phyloP scores from a whole-genome alignment of 2,797 vertebrate genomes.

The Chlorospingus semifuscus region DNA sequence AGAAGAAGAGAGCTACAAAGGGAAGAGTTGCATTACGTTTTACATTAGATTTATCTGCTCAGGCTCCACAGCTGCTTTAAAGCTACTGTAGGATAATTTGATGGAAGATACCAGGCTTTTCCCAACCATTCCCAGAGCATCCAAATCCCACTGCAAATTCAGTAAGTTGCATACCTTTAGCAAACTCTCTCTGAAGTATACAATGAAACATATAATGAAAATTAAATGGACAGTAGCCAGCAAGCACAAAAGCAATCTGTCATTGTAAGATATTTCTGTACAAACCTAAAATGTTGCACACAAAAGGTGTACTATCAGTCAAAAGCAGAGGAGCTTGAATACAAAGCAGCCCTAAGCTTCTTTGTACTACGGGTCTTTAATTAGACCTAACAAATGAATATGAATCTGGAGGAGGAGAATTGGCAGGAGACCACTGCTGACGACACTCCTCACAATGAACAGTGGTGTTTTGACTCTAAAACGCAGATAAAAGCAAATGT shows the following conservation, averaged over 20 bases:
- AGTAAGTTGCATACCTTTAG: neutral
- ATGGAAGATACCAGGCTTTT: neutral
- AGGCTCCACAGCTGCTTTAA: neutral
- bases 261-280: conserved; percentile 1
- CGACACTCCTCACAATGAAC: neutral
- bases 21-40: neutral
- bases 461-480: neutral
- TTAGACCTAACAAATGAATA: conserved; percentile 60
- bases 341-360: conserved; percentile 12
- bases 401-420: conserved; percentile 25
- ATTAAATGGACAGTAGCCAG: conserved; percentile 2
- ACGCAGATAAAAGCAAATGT: conserved; percentile 11
- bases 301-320: conserved; percentile 43
- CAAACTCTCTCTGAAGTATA: neutral
- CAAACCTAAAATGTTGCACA: conserved; percentile 9
- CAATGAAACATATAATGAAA: neutral
- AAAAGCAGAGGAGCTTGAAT: conserved; percentile 16
- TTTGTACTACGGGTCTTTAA: conserved; percentile 41
- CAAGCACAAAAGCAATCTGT: conserved; percentile 25
- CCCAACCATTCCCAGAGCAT: neutral
- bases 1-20: neutral
- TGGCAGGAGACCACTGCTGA: conserved; percentile 26
- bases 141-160: neutral
- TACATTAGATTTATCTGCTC: neutral
- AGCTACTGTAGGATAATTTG: neutral